Base-by-base conservation (phyloP, 2,113 vertebrate species). In the cattle (Bos taurus) region DNA sequence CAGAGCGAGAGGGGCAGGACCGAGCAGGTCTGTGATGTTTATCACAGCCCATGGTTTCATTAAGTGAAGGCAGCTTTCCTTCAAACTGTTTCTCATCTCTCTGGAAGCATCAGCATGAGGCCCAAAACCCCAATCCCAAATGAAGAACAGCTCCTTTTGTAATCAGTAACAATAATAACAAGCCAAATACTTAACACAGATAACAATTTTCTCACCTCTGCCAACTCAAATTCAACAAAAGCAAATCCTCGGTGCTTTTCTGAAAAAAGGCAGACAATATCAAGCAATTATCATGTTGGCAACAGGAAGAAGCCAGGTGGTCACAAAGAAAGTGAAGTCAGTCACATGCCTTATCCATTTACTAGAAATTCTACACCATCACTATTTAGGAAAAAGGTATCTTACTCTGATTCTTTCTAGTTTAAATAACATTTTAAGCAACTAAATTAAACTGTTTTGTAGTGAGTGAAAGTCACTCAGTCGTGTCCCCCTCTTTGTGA, bases 161-260 rank as follows among this genome's bases (percentile, higher is more conserved):
- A 54, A 77, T 50, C 40, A 74, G 17, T 48, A 85, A 88, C 26
- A 46, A 60, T 46, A 80, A 7, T 21, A 60, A 88, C 3, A 62
- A 92, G 74, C 62, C 67, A 93, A 96, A 94, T 57, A 94, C 26
- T 62, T 95, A 93, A 96, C 30, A 93, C 0, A 62, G 56, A 30
- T 54, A 74, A 40, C 11, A 80, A 88, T 86, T 1, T 74, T 26
- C 99, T 99, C 97, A 99, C 99, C 99, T 99, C 99, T 6, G 99
- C 99, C 98, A 99, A 96, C 96, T 99, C 99, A 96, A 99, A 99
- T 89, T 99, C 99, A 95, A 99, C 99, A 95, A 99, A 99, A 13
- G 99, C 99, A 97, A 99, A 99, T n/a, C 99, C 99, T 77, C 99
- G 98, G 98, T 99, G 99, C 95, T 99, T 99, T 98, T 99, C 99